These are phyloP conservation scores for Apamea sordens DNA, from an alignment of 2,888 invertebrate species.

Conservation along the genomic window DNA sequence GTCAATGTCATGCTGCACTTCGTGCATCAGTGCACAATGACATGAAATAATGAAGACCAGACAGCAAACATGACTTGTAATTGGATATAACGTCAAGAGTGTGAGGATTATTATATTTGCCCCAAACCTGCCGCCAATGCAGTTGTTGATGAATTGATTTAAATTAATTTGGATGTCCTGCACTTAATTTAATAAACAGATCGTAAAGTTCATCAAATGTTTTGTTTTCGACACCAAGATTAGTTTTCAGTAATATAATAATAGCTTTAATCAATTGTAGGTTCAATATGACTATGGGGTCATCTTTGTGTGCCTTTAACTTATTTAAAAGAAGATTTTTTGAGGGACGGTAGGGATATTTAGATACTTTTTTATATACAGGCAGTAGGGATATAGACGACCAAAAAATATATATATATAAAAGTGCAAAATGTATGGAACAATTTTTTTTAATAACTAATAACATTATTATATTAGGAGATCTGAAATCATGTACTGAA, in stretches of 20 bases:
- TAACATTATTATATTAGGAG: too few species aligned
- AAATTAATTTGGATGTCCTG: not conserved
- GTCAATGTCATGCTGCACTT: not conserved
- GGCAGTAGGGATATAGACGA: too few species aligned
- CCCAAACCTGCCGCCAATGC: too few species aligned
- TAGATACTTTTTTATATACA: too few species aligned
- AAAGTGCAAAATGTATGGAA: not conserved
- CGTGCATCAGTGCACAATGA: not conserved
- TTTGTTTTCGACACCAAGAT: not conserved
- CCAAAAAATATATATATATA: not conserved
- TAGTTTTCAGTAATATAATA: not conserved
- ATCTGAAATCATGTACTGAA: not conserved
- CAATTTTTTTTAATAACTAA: not conserved
- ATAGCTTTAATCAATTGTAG: not conserved
- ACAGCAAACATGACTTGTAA: not conserved
- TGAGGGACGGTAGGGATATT: too few species aligned
- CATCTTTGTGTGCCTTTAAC: not conserved
- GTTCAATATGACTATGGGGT: not conserved
- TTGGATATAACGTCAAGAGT: not conserved
- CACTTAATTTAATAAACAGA: not conserved
- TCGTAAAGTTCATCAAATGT: not conserved
- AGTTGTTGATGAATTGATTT: not conserved
- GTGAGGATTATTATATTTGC: not conserved
- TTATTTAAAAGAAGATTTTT: too few species aligned
- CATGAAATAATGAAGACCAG: not conserved